A percentile compares a stretch with the other conserved stretches of the same genome.
These are phyloP conservation scores for Eristalis intricaria DNA, from an alignment of 2,888 invertebrate species.

Conservation along the genomic window DNA sequence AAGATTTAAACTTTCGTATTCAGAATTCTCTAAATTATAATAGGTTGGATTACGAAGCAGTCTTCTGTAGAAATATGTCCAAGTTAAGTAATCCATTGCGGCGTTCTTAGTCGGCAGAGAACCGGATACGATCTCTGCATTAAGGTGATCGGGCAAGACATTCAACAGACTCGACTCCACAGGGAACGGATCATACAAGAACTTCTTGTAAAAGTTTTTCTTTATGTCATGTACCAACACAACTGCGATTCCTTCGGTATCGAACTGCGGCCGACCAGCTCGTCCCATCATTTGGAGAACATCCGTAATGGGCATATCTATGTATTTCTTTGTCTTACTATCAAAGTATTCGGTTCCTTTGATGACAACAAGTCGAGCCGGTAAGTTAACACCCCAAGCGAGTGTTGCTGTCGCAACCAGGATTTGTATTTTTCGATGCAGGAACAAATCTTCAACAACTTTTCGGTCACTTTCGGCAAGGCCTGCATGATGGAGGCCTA, in stretches of 20 bases:
- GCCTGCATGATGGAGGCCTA: slow-evolving; percentile 99
- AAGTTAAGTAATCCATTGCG: slow-evolving; percentile 97
- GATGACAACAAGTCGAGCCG: slow-evolving; percentile 98
- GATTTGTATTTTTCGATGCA: slow-evolving; percentile 97
- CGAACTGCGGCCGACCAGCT: slow-evolving; percentile 98
- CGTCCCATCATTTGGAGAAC: slow-evolving; percentile 99
- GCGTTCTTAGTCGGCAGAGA: slow-evolving; percentile 96
- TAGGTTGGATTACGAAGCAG: slow-evolving; percentile 95
- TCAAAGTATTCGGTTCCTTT: slow-evolving; percentile 99
- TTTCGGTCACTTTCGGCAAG: slow-evolving; percentile 95
- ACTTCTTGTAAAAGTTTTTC: slow-evolving; percentile 99
- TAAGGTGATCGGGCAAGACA: slow-evolving; percentile 97
- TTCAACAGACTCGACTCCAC: slow-evolving; percentile 97
- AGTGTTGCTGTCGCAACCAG: slow-evolving; percentile 98
- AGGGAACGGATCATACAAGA: slow-evolving; percentile 99
- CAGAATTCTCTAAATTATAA: slow-evolving; percentile 89
- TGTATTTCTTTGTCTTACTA: slow-evolving; percentile 97
- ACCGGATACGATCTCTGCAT: slow-evolving; percentile 98
- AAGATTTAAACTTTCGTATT: slow-evolving; percentile 86
- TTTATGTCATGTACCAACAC: slow-evolving; percentile 97
- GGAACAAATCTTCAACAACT: slow-evolving; percentile 95
- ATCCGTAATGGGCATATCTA: slow-evolving; percentile 99
- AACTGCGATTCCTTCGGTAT: slow-evolving; percentile 94
- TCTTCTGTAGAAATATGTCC: slow-evolving; percentile 98
- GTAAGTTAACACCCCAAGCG: slow-evolving; percentile 99